Conservation (phyloP, 2,797 vertebrate genomes). For the Miichthys miiuy region DNA sequence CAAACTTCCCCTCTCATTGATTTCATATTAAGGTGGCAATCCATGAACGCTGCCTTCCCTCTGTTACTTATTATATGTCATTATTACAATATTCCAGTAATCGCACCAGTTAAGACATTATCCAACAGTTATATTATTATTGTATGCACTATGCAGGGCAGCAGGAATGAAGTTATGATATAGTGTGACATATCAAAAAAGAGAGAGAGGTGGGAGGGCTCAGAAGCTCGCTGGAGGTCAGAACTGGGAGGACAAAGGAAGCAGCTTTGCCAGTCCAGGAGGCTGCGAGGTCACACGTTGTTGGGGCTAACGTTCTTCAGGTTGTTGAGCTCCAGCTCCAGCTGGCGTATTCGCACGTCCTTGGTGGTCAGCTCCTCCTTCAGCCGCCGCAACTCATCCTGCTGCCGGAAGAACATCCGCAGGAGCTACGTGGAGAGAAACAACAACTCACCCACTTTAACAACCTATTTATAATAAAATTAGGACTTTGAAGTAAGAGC, state of each 20-base stretch:
- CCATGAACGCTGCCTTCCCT: conserved; percentile 35
- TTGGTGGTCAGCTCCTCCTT: conserved; percentile 94
- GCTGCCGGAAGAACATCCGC: conserved; percentile 98
- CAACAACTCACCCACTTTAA: neutral
- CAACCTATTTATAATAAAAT: neutral
- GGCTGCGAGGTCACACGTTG: conserved; percentile 88
- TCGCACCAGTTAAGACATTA: conserved; percentile 46
- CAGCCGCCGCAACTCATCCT: conserved; percentile 94
- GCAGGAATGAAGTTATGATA: conserved; percentile 56
- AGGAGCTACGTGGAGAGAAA: conserved; percentile 86
- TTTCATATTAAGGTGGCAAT: conserved; percentile 43
- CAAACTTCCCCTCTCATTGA: conserved; percentile 10
- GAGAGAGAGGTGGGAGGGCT: conserved; percentile 48
- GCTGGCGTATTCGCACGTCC: conserved; percentile 94
- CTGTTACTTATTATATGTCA: conserved; percentile 32
- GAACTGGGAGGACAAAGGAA: conserved; percentile 57
- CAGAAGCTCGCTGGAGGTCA: conserved; percentile 72
- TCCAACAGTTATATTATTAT: conserved; percentile 50
- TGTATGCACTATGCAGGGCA: conserved; percentile 43
- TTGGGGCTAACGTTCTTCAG: conserved; percentile 94
- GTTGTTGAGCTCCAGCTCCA: conserved; percentile 97
- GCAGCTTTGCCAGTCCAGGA: conserved; percentile 69
- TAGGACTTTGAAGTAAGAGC: neutral
- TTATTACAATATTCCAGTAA: conserved; percentile 47
- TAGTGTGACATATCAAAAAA: conserved; percentile 59